Evolutionary conservation across 2,888 invertebrate genomes (phyloP).

Genomic region (Anorthoa munda): DNA sequence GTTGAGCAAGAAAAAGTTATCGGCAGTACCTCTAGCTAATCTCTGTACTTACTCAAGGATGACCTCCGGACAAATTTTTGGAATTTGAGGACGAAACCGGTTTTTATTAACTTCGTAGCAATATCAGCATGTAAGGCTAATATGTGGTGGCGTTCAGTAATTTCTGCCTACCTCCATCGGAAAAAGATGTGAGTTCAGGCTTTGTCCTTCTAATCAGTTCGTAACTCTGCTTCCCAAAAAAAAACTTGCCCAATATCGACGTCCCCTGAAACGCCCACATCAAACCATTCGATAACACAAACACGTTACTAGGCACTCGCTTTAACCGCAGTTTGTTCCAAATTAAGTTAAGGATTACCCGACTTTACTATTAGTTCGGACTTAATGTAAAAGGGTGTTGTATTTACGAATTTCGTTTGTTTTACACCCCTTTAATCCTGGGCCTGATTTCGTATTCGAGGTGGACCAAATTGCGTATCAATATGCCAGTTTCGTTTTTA

Average conservation of each 20-base stretch:
- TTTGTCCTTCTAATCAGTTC: background rate
- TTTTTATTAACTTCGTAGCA: no score
- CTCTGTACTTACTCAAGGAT: no score
- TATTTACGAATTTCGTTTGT: conserved; percentile 65
- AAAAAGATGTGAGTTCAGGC: no score
- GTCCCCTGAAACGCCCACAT: conserved; percentile 11
- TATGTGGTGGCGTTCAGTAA: no score
- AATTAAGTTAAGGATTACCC: conserved; percentile 66
- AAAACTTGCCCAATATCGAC: conserved; percentile 13
- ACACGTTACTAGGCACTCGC: conserved; percentile 48
- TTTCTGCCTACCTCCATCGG: no score
- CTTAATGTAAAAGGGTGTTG: conserved; percentile 67
- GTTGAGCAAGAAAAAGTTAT: no score
- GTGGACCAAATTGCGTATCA: conserved; percentile 57
- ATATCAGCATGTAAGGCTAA: no score
- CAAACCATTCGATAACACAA: conserved; percentile 50
- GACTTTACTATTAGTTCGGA: conserved; percentile 66
- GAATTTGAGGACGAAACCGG: no score
- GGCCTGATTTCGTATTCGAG: conserved; percentile 61
- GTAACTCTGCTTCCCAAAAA: background rate
- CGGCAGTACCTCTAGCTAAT: no score
- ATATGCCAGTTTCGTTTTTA: conserved; percentile 53
- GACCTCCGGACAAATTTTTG: no score
- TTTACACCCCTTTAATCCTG: conserved; percentile 61
- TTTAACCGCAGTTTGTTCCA: conserved; percentile 60